Conservation (phyloP, 2,797 vertebrate genomes). For the Sardinella longiceps region DNA sequence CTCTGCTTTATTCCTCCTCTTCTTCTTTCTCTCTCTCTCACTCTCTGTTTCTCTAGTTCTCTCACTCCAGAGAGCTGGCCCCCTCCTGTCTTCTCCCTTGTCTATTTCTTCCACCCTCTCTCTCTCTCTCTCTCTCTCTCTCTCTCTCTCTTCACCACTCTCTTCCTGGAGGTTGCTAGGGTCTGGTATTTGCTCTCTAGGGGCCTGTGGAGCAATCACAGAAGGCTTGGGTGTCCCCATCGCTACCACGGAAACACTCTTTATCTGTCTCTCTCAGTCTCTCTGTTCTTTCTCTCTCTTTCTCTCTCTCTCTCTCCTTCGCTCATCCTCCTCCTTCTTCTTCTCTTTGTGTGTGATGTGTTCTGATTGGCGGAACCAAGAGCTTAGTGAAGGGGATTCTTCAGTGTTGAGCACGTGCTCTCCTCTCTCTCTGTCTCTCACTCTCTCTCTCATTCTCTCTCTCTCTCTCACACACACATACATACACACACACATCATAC, state of each 20-base stretch:
- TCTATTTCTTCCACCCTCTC: neutral
- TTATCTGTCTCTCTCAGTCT: slow-evolving; percentile 31
- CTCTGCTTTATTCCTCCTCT: no score
- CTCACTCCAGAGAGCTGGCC: slow-evolving; percentile 38
- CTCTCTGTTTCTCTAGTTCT: slow-evolving; percentile 54
- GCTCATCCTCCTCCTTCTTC: neutral
- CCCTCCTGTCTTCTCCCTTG: slow-evolving; percentile 31
- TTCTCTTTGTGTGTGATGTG: neutral
- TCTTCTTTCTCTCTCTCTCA: slow-evolving; percentile 10
- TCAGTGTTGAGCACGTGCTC: neutral
- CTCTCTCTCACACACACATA: neutral
- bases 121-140: neutral
- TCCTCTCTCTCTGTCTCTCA: neutral
- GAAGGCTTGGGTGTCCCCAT: slow-evolving; percentile 73
- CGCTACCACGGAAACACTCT: slow-evolving; percentile 52
- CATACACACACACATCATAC: no score
- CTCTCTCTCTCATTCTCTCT: neutral
- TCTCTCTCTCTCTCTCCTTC: neutral
- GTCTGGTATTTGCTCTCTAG: slow-evolving; percentile 85
- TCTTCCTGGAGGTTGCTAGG: slow-evolving; percentile 77
- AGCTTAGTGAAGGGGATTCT: no score
- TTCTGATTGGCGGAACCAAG: neutral
- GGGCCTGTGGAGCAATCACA: slow-evolving; percentile 83
- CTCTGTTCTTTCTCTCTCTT: neutral
- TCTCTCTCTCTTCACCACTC: slow-evolving; percentile 24